These are phyloP conservation scores for Pterostichus madidus DNA, from an alignment of 2,888 invertebrate species.

Conservation along the genomic window DNA sequence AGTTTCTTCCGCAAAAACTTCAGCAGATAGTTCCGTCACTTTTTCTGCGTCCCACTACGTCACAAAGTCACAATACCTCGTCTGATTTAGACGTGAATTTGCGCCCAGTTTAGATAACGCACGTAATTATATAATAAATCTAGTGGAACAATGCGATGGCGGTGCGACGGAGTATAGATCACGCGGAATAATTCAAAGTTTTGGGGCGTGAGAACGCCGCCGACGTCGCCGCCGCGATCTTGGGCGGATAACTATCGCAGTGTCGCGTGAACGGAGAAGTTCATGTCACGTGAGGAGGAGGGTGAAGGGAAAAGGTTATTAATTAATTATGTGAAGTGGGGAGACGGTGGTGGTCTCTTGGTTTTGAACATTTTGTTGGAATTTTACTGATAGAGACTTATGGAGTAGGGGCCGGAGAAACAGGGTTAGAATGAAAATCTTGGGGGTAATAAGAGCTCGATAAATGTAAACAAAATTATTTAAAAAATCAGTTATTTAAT, in stretches of 20 bases:
- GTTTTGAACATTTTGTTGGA: too few species aligned
- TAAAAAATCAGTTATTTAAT: too few species aligned
- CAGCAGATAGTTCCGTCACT: too few species aligned
- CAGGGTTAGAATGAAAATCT: too few species aligned
- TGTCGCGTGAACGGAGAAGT: constrained; percentile 3
- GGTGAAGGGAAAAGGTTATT: neutral
- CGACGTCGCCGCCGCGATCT: neutral
- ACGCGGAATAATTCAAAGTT: constrained; percentile 53
- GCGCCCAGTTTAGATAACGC: constrained; percentile 49
- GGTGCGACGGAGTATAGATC: constrained; percentile 44
- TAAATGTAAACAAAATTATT: too few species aligned
- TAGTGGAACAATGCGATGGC: constrained; percentile 48
- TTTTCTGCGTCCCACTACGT: too few species aligned
- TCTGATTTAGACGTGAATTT: constrained; percentile 45
- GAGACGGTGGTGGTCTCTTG: too few species aligned
- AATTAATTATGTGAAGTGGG: neutral
- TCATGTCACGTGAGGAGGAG: neutral
- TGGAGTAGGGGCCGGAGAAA: too few species aligned
- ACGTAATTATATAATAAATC: constrained; percentile 64
- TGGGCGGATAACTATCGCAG: constrained; percentile 8
- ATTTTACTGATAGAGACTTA: too few species aligned
- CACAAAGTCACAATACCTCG: neutral
- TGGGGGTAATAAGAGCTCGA: too few species aligned
- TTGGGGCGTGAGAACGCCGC: constrained; percentile 20
- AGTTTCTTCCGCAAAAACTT: too few species aligned